Conservation (phyloP, 2,888 invertebrate genomes). For the Geophilus truncorum region DNA sequence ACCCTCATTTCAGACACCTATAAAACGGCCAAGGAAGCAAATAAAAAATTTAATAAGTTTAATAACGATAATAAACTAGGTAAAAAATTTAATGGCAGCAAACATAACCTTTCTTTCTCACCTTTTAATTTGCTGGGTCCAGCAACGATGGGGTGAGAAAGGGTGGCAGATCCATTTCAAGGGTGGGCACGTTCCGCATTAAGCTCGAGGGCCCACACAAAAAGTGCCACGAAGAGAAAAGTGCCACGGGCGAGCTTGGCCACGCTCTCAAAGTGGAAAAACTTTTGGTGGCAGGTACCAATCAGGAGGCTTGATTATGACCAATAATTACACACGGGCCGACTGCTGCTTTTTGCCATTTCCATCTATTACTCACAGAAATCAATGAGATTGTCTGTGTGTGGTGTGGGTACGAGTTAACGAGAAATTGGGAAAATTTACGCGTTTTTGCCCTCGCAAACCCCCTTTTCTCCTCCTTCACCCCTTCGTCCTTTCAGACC, state of each 20-base stretch:
- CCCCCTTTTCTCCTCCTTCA: background rate
- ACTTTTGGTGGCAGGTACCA: background rate
- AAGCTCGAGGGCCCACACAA: background rate
- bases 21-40: background rate
- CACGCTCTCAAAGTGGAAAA: background rate
- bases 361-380: conserved; percentile 2
- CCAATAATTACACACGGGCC: background rate
- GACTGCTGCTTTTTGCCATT: background rate
- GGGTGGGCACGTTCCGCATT: conserved; percentile 22
- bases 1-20: background rate
- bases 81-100: background rate
- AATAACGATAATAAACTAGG: background rate
- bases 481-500: background rate
- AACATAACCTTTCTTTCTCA: conserved; percentile 12
- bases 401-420: background rate
- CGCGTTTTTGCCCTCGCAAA: background rate
- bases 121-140: conserved; percentile 1
- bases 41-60: background rate
- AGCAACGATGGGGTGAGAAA: background rate
- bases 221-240: background rate
- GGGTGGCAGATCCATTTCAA: conserved; percentile 5
- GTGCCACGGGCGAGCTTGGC: background rate
- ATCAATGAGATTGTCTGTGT: conserved; percentile 12
- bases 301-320: conserved; percentile 13
- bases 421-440: background rate